Conservation (phyloP, 64 coral and sea anemone genomes). For the Pocillopora damicornis region DNA sequence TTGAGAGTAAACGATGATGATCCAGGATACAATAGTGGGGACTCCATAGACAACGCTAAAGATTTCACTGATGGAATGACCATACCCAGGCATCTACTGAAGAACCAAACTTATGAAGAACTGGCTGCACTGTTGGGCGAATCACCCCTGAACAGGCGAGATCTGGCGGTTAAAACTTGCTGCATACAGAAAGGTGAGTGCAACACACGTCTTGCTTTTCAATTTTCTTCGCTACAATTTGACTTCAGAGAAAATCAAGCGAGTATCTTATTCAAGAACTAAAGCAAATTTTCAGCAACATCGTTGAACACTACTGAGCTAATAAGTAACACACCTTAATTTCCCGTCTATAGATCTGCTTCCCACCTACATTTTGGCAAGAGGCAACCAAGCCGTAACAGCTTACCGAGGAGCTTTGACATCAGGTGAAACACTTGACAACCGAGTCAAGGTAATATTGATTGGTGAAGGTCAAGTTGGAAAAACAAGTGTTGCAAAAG, state of each 20-base stretch:
- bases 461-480: not conserved
- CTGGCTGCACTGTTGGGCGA: not conserved
- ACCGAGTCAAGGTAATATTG: not conserved
- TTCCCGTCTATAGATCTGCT: not conserved
- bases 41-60: not conserved
- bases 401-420: conserved; percentile 3
- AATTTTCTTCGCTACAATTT: not conserved
- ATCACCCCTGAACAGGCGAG: not conserved
- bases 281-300: not conserved
- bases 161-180: not conserved
- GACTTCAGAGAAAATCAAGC: not conserved
- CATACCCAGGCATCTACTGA: not conserved
- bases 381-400: not conserved
- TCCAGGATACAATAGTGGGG: not conserved
- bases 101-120: not conserved
- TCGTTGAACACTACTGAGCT: not conserved
- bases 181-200: not conserved
- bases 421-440: not conserved
- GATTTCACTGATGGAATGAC: not conserved
- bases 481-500: not conserved
- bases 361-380: conserved; percentile 9
- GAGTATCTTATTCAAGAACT: not conserved
- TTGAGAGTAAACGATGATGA: not conserved
- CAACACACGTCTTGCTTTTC: not conserved
- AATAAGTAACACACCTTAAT: not conserved